Percentiles rank a stretch among this genome's conserved stretches.
Conservation (phyloP, 1,140 invertebrate species). For the Drosophila bipectinata region DNA sequence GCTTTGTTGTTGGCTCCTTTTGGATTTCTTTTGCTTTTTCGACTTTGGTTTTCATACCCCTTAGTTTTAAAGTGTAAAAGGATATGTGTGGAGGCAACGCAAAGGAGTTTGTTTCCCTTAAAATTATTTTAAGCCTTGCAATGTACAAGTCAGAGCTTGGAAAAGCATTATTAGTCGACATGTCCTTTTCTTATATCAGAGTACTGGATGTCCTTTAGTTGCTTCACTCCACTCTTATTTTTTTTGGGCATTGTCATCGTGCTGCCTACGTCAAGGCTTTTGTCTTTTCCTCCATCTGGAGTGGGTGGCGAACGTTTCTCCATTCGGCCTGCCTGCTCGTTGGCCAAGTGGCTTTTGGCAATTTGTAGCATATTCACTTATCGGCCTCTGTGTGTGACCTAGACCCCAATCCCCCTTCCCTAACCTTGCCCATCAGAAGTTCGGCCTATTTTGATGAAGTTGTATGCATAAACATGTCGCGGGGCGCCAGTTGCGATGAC, state of each 20-base stretch:
- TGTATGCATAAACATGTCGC: constrained; percentile 81
- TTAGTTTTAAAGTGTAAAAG: neutral
- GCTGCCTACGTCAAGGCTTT: constrained; percentile 49
- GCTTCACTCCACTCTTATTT: neutral
- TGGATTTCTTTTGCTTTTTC: constrained; percentile 22
- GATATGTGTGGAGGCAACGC: constrained; percentile 14
- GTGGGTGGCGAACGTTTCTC: constrained; percentile 5
- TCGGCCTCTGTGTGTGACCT: constrained; percentile 36
- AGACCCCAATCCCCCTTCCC: constrained; percentile 9
- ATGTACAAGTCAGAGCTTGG: neutral
- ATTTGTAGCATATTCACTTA: constrained; percentile 79
- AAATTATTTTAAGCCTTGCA: neutral
- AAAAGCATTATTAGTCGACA: neutral
- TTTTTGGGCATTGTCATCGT: constrained; percentile 45
- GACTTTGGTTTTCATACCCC: constrained; percentile 33
- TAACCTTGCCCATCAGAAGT: constrained; percentile 3
- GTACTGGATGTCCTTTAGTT: neutral
- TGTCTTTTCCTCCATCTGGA: constrained; percentile 33
- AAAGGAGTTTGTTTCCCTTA: neutral
- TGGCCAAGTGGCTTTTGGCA: constrained; percentile 60
- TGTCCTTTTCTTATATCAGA: neutral
- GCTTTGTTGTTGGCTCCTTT: constrained; percentile 54
- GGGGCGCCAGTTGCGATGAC: constrained; percentile 76
- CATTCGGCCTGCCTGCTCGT: constrained; percentile 7
- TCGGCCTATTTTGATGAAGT: constrained; percentile 77